These are phyloP conservation scores for Hipposideros larvatus DNA, from an alignment of 2,797 vertebrate genomes.

Conservation along the genomic window DNA sequence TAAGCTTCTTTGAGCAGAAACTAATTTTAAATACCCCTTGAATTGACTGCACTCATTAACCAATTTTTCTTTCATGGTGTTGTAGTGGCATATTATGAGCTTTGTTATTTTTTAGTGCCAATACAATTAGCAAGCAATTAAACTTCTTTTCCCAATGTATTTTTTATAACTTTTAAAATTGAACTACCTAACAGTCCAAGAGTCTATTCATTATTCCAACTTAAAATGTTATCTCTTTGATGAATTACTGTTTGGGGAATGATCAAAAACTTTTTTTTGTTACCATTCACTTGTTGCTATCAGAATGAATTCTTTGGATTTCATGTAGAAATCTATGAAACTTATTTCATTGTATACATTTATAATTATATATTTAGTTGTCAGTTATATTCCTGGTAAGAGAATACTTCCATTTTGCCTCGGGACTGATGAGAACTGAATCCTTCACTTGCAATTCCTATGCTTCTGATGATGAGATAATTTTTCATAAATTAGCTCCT, in stretches of 20 bases:
- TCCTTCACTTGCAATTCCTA: not conserved
- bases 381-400: not conserved
- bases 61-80: not conserved
- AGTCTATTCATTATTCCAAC: not conserved
- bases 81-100: not conserved
- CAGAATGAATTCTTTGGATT: conserved; percentile 34
- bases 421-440: not conserved
- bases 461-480: not conserved
- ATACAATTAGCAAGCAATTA: conserved; percentile 16
- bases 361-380: not conserved
- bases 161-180: conserved; percentile 10
- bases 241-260: conserved; percentile 9
- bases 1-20: conserved; percentile 24
- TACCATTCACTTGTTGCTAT: not conserved
- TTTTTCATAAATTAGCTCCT: not conserved
- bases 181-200: not conserved
- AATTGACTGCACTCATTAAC: not conserved
- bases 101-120: conserved; percentile 48
- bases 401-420: not conserved
- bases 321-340: conserved; percentile 9
- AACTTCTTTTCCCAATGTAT: not conserved
- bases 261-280: not conserved
- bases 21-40: conserved; percentile 32
- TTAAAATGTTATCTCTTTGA: conserved; percentile 23
- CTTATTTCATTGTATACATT: not conserved